These are phyloP conservation scores for Piprites chloris DNA, from an alignment of 2,113 vertebrate species.

Conservation along the genomic window DNA sequence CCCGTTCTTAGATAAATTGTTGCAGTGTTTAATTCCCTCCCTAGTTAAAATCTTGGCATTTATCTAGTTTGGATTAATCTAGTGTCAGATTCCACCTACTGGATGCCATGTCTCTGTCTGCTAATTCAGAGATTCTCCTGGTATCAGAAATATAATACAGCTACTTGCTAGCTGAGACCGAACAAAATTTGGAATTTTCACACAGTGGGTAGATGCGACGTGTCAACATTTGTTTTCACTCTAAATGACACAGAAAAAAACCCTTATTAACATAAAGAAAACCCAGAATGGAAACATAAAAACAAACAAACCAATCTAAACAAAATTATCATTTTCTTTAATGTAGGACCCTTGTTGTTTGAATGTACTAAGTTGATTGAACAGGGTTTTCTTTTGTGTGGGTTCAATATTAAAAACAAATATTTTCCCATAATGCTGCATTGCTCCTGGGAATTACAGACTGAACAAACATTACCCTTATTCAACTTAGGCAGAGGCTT, in stretches of 20 bases:
- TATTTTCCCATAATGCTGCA: constrained; percentile 41
- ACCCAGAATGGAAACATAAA: neutral
- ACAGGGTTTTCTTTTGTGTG: neutral
- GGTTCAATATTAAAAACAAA: constrained; percentile 2
- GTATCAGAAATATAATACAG: constrained; percentile 31
- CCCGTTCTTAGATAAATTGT: neutral
- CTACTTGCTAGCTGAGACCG: constrained; percentile 31
- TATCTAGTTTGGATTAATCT: constrained; percentile 36
- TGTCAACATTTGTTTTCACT: constrained; percentile 31
- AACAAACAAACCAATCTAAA: neutral
- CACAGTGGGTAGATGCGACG: neutral
- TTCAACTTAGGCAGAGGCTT: constrained; percentile 10
- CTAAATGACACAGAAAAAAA: neutral
- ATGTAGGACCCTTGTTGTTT: neutral
- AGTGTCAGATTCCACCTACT: constrained; percentile 41
- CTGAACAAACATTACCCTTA: neutral
- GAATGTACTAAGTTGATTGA: neutral
- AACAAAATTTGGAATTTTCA: constrained; percentile 49
- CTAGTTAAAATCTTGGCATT: constrained; percentile 28
- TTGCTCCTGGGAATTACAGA: constrained; percentile 21
- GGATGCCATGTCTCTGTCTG: constrained; percentile 2
- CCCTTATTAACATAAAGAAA: neutral
- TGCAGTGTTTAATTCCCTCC: neutral
- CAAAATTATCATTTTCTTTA: neutral
- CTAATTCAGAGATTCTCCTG: constrained; percentile 1